Evolutionary conservation across 2,113 vertebrate species (phyloP).

Genomic region (Ranitomeya imitator): DNA sequence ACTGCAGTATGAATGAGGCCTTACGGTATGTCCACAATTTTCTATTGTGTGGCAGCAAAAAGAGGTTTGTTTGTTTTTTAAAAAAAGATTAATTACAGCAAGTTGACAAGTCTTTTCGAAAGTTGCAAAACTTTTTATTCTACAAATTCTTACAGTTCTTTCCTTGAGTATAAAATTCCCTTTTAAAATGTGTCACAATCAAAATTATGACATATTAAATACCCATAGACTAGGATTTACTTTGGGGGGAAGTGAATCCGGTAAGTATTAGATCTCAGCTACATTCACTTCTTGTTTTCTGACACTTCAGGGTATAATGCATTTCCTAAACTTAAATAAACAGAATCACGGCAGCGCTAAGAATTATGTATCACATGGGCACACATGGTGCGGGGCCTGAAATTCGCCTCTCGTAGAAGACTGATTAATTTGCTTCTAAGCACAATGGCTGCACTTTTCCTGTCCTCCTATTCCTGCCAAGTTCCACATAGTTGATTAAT

Average conservation of each 20-base stretch:
- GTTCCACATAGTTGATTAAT: constrained; percentile 49
- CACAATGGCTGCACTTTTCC: constrained; percentile 37
- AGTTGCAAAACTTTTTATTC: no score
- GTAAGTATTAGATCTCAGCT: not conserved
- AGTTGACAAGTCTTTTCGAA: no score
- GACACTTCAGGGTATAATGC: constrained; percentile 15
- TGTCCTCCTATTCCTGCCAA: constrained; percentile 40
- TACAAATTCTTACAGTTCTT: no score
- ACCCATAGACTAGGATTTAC: not conserved
- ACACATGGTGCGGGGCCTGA: constrained; percentile 41
- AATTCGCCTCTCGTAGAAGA: constrained; percentile 35
- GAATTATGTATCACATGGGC: constrained; percentile 25
- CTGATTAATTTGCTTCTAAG: constrained; percentile 44
- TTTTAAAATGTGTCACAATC: not conserved
- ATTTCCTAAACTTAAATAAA: not conserved
- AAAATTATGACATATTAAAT: not conserved
- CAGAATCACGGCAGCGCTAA: not conserved
- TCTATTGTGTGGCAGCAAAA: no score
- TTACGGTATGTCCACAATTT: no score
- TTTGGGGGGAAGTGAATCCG: not conserved
- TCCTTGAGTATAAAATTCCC: not conserved
- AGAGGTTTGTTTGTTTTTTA: no score
- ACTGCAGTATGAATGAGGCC: no score
- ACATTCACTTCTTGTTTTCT: not conserved
- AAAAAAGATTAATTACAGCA: no score